phyloP scores from a whole-genome alignment of 2,888 invertebrate species.

The Pristionchus fissidentatus region DNA sequence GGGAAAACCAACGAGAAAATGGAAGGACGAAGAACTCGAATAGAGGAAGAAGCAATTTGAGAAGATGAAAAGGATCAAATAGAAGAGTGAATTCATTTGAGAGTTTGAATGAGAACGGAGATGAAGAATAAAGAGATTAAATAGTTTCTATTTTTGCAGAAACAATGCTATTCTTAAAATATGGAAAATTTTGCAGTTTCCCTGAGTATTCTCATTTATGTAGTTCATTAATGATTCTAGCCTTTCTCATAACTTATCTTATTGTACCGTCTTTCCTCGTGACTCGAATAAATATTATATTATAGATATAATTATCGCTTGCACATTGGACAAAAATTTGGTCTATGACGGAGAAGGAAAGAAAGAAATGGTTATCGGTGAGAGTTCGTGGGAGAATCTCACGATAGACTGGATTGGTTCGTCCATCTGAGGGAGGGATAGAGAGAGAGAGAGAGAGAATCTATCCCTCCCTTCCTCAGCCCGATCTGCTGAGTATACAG shows the following conservation, averaged over 20 bases:
- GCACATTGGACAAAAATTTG: no score
- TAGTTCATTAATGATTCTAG: no score
- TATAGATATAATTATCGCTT: no score
- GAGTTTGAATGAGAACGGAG: slow-evolving; percentile 25
- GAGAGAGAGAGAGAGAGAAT: slow-evolving; percentile 13
- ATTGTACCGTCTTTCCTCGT: no score
- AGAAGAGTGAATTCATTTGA: slow-evolving; percentile 30
- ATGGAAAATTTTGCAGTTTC: no score
- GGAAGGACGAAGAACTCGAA: slow-evolving; percentile 10
- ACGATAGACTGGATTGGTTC: not conserved
- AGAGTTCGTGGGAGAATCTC: slow-evolving; percentile 37
- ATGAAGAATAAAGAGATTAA: not conserved
- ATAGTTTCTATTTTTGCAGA: no score
- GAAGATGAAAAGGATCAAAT: slow-evolving; percentile 24
- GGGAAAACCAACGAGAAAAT: not conserved
- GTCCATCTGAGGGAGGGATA: not conserved
- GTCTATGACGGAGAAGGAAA: slow-evolving; percentile 25
- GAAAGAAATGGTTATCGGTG: not conserved
- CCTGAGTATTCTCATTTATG: no score
- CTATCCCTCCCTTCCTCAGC: not conserved
- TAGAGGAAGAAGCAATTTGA: not conserved
- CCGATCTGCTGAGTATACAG: not conserved
- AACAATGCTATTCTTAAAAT: no score
- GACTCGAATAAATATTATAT: no score
- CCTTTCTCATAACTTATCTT: no score